These are phyloP conservation scores for Leuciscus idus DNA, from an alignment of 2,113 vertebrate genomes.

Conservation along the genomic window DNA sequence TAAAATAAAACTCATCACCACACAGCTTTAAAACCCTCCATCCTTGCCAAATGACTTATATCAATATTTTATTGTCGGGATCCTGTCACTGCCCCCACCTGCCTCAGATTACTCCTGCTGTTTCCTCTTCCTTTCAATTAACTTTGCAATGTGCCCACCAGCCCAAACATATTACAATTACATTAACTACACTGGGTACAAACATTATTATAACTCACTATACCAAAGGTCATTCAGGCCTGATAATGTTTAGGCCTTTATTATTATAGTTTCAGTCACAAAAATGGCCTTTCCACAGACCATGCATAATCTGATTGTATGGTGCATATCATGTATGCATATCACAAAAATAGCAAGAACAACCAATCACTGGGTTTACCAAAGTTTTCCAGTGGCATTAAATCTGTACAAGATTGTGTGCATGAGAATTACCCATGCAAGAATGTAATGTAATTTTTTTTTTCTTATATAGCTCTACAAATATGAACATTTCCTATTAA, in stretches of 20 bases:
- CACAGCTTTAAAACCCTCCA: conserved; percentile 67
- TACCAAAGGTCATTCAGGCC: conserved; percentile 12
- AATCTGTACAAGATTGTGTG: background rate
- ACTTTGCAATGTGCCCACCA: background rate
- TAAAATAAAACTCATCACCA: conserved; percentile 70
- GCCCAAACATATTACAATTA: conserved; percentile 14
- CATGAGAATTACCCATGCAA: background rate
- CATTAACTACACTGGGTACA: background rate
- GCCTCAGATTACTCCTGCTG: conserved; percentile 63
- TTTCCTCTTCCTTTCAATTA: conserved; percentile 26
- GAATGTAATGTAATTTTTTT: background rate
- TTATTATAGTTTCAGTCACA: background rate
- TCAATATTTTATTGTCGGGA: conserved; percentile 69
- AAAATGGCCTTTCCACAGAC: background rate
- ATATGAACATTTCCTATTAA: background rate
- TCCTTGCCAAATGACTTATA: conserved; percentile 65
- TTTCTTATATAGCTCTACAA: background rate
- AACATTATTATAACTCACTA: conserved; percentile 15
- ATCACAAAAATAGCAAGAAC: background rate
- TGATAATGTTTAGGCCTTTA: background rate
- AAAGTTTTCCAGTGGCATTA: background rate
- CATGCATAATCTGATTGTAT: background rate
- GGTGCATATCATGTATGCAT: background rate
- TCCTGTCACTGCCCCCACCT: conserved; percentile 53
- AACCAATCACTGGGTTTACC: background rate